Evolutionary conservation across 2,113 vertebrate genomes (phyloP).

Genomic region (Scalopus aquaticus): DNA sequence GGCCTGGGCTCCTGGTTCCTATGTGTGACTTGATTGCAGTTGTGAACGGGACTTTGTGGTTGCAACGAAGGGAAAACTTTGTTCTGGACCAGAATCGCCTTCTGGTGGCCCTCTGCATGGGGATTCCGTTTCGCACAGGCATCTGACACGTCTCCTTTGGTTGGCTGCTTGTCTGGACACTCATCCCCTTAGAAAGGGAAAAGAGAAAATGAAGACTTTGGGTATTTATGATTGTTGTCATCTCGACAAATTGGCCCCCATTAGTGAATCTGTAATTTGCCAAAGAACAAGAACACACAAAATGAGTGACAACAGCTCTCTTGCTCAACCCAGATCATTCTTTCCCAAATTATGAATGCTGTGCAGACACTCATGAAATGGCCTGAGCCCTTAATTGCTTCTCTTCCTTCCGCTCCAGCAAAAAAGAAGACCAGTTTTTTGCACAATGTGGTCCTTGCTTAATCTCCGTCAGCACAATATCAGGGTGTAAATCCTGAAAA

Average conservation of each 20-base stretch:
- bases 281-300: not conserved
- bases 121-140: not conserved
- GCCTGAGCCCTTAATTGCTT: not conserved
- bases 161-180: not conserved
- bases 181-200: not conserved
- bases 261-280: constrained; percentile 31
- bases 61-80: not conserved
- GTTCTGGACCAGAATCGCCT: not conserved
- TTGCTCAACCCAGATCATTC: not conserved
- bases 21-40: not conserved
- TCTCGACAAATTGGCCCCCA: constrained; percentile 21
- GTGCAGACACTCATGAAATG: not conserved
- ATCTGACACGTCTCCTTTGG: not conserved
- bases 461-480: constrained; percentile 50
- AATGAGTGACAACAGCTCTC: not conserved
- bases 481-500: not conserved
- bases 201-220: not conserved
- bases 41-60: not conserved
- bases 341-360: not conserved
- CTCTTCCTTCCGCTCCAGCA: not conserved
- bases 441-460: not conserved
- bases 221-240: constrained; percentile 18
- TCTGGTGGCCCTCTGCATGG: no score
- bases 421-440: constrained; percentile 10
- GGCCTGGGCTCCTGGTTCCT: not conserved